Base-by-base conservation (phyloP, 1,140 invertebrate genomes). In the Drosophila lini region DNA sequence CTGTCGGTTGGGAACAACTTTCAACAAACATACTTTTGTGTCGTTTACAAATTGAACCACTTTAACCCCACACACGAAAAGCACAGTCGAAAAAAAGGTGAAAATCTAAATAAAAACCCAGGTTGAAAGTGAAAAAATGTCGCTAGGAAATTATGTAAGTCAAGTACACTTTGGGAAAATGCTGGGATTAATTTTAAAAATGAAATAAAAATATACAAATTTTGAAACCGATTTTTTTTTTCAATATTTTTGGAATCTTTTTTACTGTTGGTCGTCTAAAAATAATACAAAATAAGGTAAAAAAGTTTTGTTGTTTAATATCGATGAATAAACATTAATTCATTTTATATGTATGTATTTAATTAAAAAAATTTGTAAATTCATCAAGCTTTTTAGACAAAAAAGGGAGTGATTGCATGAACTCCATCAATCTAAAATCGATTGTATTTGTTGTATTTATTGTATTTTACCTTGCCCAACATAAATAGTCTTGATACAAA, bases 61-160 rank as follows among this genome's bases (percentile, higher is more conserved):
- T 74, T 74, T 74, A 63, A 61, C 47, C 50, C 45, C 67, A 47
- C 55, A 47, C 34, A 40, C 28, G 19, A 45, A 36, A 48, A 40
- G 36, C 32, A 25, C 28, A 48, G 34, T 34, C 36, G 28, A 40
- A 75, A 67, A 67, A 75, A 41, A 76, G 52, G 38, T 67, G 44
- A 67, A 76, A 64, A 57, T 53, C 45, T 65, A 78, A 74, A 81
- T 57, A 69, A 74, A 81, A 64, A 40, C 41, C 13, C n/a, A 48
- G 44, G 28, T 45, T 69, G 36, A 78, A 77, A 74, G 61, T 65
- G 25, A 77, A 78, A 32, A 61, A 78, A 70, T 70, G 64, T 70
- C 64, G 47, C 16, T 45, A n/a, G 25, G 32, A 68, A 79, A 71
- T 83, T 79, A 79, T 83, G 58, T 79, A 82, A 82, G 58, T 25